A percentile compares a stretch with the other conserved stretches of the same genome.
Conservation (phyloP, 2,888 invertebrate genomes). For the Hipparchia semele region DNA sequence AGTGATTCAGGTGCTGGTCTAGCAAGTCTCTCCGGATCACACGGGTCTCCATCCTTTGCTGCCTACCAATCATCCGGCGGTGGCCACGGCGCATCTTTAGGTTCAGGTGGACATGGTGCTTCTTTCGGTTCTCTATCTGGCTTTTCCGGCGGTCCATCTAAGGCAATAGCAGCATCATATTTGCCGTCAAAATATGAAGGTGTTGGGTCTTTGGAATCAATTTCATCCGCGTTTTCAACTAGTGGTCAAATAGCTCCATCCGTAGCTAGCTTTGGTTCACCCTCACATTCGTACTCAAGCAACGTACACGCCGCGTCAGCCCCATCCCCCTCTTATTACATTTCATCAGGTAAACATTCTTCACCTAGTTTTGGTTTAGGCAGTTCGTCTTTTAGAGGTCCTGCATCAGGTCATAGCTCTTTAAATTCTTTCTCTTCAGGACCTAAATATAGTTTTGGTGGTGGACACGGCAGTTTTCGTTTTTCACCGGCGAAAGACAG, state of each 20-base stretch:
- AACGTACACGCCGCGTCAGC: conserved; percentile 64
- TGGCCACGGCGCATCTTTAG: conserved; percentile 48
- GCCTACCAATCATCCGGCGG: conserved; percentile 53
- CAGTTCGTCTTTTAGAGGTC: conserved; percentile 63
- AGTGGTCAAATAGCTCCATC: conserved; percentile 62
- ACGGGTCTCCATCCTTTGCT: conserved; percentile 47
- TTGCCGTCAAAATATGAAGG: conserved; percentile 62
- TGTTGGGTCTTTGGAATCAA: conserved; percentile 58
- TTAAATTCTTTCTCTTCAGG: conserved; percentile 61
- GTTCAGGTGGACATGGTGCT: conserved; percentile 55
- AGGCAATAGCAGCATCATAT: conserved; percentile 60
- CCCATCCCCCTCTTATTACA: conserved; percentile 64
- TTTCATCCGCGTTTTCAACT: conserved; percentile 58
- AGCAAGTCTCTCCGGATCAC: conserved; percentile 56
- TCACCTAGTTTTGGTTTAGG: conserved; percentile 60
- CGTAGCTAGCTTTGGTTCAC: conserved; percentile 63
- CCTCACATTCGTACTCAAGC: conserved; percentile 57
- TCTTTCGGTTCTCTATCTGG: conserved; percentile 60
- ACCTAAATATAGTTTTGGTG: conserved; percentile 66
- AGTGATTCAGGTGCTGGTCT: conserved; percentile 62
- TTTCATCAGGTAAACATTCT: conserved; percentile 59
- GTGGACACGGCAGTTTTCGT: conserved; percentile 59
- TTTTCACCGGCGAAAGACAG: conserved; percentile 64
- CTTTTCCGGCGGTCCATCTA: conserved; percentile 60
- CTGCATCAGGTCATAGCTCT: conserved; percentile 59